These are phyloP conservation scores for Melanotaenia maccullochi DNA, from an alignment of 2,797 vertebrate species.

Conservation along the genomic window DNA sequence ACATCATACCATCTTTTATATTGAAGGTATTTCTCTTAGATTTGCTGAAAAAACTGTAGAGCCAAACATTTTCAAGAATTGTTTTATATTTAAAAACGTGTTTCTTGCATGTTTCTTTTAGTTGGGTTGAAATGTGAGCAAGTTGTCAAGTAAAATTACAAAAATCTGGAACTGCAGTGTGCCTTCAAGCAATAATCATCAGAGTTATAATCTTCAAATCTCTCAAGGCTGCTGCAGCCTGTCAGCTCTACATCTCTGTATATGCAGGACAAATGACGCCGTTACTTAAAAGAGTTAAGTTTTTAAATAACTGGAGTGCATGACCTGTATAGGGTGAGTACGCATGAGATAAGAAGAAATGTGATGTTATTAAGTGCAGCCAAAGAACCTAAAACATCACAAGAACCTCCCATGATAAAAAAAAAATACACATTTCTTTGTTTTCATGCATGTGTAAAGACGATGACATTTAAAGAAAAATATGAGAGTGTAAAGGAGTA, in stretches of 20 bases:
- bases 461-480: constrained; percentile 17
- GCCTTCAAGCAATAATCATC: not conserved
- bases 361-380: not conserved
- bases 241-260: not conserved
- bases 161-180: constrained; percentile 3
- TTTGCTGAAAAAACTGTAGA: too few relatives aligned
- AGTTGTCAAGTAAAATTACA: not conserved
- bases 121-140: not conserved
- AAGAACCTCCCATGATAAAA: not conserved
- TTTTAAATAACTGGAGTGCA: not conserved
- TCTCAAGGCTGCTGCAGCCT: not conserved
- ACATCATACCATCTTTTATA: not conserved
- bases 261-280: not conserved
- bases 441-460: constrained; percentile 4
- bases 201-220: not conserved
- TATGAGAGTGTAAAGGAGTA: constrained; percentile 3
- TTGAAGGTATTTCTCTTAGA: too few relatives aligned
- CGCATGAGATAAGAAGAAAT: not conserved
- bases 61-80: too few relatives aligned
- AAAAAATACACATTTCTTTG: not conserved
- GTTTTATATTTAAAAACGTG: not conserved
- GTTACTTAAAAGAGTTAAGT: not conserved
- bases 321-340: too few relatives aligned
- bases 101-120: not conserved
- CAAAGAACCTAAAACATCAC: constrained; percentile 8